Conservation (phyloP, 1,140 invertebrate genomes). For the Euura lappo region DNA sequence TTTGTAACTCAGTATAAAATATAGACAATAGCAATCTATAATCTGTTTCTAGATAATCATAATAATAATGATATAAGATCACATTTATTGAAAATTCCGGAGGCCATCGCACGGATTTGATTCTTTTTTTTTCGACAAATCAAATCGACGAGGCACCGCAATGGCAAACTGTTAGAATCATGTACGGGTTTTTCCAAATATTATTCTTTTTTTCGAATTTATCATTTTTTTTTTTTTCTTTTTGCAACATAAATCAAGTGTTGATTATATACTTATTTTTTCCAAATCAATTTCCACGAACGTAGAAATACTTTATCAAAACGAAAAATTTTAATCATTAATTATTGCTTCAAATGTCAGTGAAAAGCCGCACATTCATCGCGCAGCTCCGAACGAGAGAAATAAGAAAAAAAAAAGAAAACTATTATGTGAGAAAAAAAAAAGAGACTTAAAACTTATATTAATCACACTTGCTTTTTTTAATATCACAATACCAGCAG, state of each 20-base stretch:
- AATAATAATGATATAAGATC: constrained; percentile 45
- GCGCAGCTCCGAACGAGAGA: background rate
- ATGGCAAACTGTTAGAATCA: constrained; percentile 45
- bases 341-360: background rate
- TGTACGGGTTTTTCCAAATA: constrained; percentile 29
- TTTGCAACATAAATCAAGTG: constrained; percentile 2
- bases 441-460: constrained; percentile 38
- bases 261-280: background rate
- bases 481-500: constrained; percentile 48
- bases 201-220: background rate
- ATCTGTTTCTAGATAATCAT: constrained; percentile 42
- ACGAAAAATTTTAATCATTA: too few species aligned
- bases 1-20: too few species aligned
- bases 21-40: background rate
- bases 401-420: constrained; percentile 19
- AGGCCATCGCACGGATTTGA: constrained; percentile 24
- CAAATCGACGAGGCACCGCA: constrained; percentile 15
- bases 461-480: constrained; percentile 46
- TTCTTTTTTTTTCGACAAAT: background rate
- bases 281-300: background rate
- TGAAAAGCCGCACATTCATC: background rate
- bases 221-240: background rate
- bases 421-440: background rate
- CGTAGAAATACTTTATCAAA: too few species aligned
- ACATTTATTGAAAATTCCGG: constrained; percentile 39